These are phyloP conservation scores for Manis pentadactyla DNA, from an alignment of 2,797 vertebrate genomes.

Conservation along the genomic window DNA sequence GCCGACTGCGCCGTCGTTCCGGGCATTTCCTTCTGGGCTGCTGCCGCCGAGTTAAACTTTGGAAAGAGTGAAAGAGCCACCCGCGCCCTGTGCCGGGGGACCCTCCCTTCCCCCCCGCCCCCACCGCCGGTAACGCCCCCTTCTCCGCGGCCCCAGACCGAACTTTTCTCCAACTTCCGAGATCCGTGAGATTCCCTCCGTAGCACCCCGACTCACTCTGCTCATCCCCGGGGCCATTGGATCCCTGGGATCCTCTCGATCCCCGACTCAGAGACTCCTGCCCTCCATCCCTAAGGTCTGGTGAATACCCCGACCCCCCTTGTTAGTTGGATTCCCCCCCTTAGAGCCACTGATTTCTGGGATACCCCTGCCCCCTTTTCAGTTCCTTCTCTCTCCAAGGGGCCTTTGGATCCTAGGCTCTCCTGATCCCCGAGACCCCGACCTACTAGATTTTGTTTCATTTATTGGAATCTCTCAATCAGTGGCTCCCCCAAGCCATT, in stretches of 20 bases:
- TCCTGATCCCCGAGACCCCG: background rate
- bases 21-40: slow-evolving; percentile 89
- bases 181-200: slow-evolving; percentile 47
- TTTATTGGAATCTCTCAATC: background rate
- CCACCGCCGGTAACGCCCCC: slow-evolving; percentile 60
- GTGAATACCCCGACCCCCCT: background rate
- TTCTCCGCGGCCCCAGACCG: background rate
- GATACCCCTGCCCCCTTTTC: background rate
- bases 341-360: background rate
- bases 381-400: background rate
- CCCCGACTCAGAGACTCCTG: background rate
- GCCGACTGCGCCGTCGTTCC: slow-evolving; percentile 86
- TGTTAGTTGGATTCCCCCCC: background rate
- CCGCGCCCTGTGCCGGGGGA: slow-evolving; percentile 16
- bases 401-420: slow-evolving; percentile 2
- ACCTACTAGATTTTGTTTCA: slow-evolving; percentile 6
- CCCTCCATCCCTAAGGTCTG: background rate
- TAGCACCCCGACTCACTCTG: slow-evolving; percentile 54
- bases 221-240: slow-evolving; percentile 43
- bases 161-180: slow-evolving; percentile 58
- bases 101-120: background rate
- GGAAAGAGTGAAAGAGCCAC: slow-evolving; percentile 62
- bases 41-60: slow-evolving; percentile 80
- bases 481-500: background rate
- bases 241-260: slow-evolving; percentile 31